Conservation (phyloP, 2,113 vertebrate species). For the Gallinago jamesoni region DNA sequence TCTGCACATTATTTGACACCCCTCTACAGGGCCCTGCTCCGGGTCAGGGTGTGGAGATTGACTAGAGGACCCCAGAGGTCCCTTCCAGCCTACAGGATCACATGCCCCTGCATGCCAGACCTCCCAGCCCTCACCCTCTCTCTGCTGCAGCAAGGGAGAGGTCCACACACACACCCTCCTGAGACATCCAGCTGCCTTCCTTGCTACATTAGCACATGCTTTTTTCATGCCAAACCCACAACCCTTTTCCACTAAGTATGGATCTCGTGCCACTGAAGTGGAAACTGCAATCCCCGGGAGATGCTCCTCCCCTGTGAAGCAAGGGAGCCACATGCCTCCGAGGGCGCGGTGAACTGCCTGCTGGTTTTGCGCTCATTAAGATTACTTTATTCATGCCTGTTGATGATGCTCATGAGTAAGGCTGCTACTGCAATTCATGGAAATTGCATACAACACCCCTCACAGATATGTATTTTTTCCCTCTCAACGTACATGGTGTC, state of each 20-base stretch:
- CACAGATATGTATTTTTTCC: constrained; percentile 40
- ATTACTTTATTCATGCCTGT: background rate
- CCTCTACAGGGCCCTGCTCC: background rate
- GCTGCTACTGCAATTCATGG: constrained; percentile 12
- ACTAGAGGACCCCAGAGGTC: background rate
- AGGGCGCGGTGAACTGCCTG: background rate
- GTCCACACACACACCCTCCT: background rate
- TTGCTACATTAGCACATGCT: background rate
- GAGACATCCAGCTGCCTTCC: background rate
- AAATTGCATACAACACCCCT: constrained; percentile 42
- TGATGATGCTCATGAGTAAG: constrained; percentile 3
- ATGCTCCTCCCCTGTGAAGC: background rate
- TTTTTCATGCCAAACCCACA: background rate
- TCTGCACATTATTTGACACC: background rate
- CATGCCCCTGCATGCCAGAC: fast-evolving
- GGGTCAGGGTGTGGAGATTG: fast-evolving
- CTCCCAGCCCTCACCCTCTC: background rate
- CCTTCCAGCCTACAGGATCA: background rate
- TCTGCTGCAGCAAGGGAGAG: background rate
- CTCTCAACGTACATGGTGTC: background rate
- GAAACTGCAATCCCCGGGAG: background rate
- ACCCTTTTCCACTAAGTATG: background rate
- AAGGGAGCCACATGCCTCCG: background rate
- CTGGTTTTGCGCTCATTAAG: background rate
- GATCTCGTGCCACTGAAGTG: background rate